Base-by-base conservation (phyloP, 2,888 invertebrate genomes). In the Rambutsinella grinnellia region DNA sequence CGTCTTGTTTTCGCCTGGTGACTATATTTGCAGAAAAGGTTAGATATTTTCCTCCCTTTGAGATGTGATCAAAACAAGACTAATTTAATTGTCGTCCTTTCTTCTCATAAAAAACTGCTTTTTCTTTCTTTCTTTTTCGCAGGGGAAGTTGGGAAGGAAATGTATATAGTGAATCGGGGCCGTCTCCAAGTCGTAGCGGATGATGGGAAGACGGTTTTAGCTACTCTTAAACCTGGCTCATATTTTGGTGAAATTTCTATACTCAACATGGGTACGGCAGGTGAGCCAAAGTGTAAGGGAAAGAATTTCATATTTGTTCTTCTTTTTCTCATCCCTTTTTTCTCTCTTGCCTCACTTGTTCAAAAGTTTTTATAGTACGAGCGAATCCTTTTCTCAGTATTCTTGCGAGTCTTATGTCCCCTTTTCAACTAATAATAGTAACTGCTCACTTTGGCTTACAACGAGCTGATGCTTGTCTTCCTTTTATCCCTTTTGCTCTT, bases 201-300 rank as follows among this genome's bases (percentile, higher is more conserved):
- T 89, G 95, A 96, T 88, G 96, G 96, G 84, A 93, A 95, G 88
- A 96, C 96, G 67, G 97, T 98, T 84, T 90, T 99, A 88, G 98
- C 98, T 86, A 97, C 97, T 83, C 91, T 99, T 86, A 96, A 96
- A 89, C 97, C 98, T 85, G 99, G 98, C 88, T 97, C 97, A 88
- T 99, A 99, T 92, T 99, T 99, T 90, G 99, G 99, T 86, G 99
- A 99, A 91, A 99, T 99, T 90, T 96, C 96, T 90, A 97, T 99
- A 89, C 93, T 99, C 89, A 97, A 97, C 91, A 96, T 97, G 96
- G 98, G 98, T 90, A 97, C 97, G 88, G 97, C 97, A 92, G 96
- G 96, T 95, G 71, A 61, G 77, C 66, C 65, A 62, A 67, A 62
- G 63, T 74, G 65, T 77, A 67, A 70, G 77, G 62, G 51, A 76